Evolutionary conservation across 1,140 invertebrate species (phyloP), one percentile per base, ranked within the genome.

Genomic region (Drosophila obscura): DNA sequence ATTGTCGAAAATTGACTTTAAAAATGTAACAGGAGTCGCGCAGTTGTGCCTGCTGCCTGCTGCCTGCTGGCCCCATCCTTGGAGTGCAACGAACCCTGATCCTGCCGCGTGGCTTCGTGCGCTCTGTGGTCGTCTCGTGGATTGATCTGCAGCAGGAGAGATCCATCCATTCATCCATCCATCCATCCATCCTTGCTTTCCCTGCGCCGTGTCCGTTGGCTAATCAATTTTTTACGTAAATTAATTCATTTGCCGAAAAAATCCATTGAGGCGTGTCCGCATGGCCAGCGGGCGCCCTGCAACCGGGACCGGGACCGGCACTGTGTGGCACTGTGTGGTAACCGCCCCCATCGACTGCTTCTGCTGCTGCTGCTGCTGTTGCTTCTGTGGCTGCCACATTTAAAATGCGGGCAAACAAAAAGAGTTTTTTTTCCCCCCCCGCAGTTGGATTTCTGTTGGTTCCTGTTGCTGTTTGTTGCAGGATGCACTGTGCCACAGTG

Each of bases 161-260:
- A 43, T 15, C 31, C n/a, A 44, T 2, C 31, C 31, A 11, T 49
- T 1, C 31, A 24, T 9, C 5, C 56, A 43, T 15, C 31, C n/a
- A 44, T 2, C 31, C 31, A 11, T 49, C 2, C 31, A 24, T 9
- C 5, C 56, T n/a, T 24, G n/a, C 1, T 48, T 19, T n/a, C 16
- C 35, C 45, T 8, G 9, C n/a, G 41, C 45, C 48, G n/a, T 49
- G 35, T 51, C 35, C 2, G 28, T 11, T 39, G 48, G 68, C 76
- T 91, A 83, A 90, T 87, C 76, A 90, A 90, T 91, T 91, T 90
- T 91, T 89, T 63, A 91, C 79, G 71, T 71, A 90, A 91, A 87
- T 91, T 87, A 91, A 91, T 91, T 91, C 87, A 91, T 91, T 91
- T 91, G 87, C 83, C 90, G 73, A 90, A 91, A 90, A 91, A 77